Evolutionary conservation across 2,888 invertebrate species (phyloP).

Genomic region (Ochropleura leucogaster): DNA sequence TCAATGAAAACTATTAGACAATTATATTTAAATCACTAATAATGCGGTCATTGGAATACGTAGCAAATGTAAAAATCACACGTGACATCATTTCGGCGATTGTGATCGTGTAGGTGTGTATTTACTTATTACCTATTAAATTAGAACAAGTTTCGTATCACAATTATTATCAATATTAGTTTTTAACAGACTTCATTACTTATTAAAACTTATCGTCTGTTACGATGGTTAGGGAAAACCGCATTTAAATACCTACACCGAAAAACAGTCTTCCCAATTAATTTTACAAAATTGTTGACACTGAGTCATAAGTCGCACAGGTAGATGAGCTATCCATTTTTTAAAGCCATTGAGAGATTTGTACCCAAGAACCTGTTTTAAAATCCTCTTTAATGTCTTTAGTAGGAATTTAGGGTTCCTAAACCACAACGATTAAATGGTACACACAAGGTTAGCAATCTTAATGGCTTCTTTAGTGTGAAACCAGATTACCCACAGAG

Average conservation of each 20-base stretch:
- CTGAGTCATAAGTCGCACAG: slow-evolving; percentile 28
- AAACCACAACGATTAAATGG: slow-evolving; percentile 17
- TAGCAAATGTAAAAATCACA: slow-evolving; percentile 7
- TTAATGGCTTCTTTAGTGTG: slow-evolving; percentile 26
- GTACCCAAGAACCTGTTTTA: not conserved
- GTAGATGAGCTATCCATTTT: not conserved
- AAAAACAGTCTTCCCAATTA: not conserved
- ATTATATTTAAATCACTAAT: slow-evolving; percentile 16
- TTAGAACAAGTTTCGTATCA: slow-evolving; percentile 5
- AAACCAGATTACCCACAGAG: not conserved
- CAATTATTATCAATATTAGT: not conserved
- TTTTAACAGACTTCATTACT: not conserved
- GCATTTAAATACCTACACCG: not conserved
- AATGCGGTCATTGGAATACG: slow-evolving; percentile 28
- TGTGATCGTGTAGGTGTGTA: slow-evolving; percentile 6
- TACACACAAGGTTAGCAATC: slow-evolving; percentile 19
- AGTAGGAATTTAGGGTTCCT: slow-evolving; percentile 27
- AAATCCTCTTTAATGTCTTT: slow-evolving; percentile 25
- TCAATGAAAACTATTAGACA: slow-evolving; percentile 1
- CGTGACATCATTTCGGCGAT: slow-evolving; percentile 22
- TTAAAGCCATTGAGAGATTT: not conserved
- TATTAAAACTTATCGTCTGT: not conserved
- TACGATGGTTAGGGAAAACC: not conserved
- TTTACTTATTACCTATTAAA: not conserved
- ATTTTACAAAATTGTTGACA: slow-evolving; percentile 24